Percentiles rank a stretch among this genome's conserved stretches.
These are phyloP conservation scores for Lithophane leautieri DNA, from an alignment of 2,888 invertebrate genomes.

Conservation along the genomic window DNA sequence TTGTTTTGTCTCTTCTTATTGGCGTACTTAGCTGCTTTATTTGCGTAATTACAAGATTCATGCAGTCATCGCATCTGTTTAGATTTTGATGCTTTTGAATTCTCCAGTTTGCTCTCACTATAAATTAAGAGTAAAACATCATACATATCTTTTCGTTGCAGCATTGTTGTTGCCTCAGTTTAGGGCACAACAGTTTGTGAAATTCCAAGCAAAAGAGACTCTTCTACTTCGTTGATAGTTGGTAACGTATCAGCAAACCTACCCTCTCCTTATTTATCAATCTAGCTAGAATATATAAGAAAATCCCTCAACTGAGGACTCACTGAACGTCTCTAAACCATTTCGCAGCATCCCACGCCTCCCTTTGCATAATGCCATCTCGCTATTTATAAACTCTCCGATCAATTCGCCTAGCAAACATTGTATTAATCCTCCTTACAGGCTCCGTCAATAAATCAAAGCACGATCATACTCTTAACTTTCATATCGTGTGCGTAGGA, in stretches of 20 bases:
- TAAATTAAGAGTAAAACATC: not conserved
- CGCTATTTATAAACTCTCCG: conserved; percentile 25
- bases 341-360: conserved; percentile 18
- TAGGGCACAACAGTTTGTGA: not conserved
- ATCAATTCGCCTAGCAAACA: conserved; percentile 47
- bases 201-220: not conserved
- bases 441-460: conserved; percentile 47
- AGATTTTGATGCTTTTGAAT: not conserved
- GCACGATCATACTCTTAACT: conserved; percentile 47
- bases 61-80: not conserved
- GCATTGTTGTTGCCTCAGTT: not conserved
- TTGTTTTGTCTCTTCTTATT: conserved; percentile 23
- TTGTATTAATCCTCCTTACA: conserved; percentile 43
- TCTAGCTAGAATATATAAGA: not conserved
- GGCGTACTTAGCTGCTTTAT: not conserved
- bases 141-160: too few relatives aligned
- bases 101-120: not conserved
- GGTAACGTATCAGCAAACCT: not conserved
- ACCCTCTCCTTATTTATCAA: not conserved
- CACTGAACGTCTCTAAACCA: not conserved
- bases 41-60: not conserved
- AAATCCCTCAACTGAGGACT: not conserved
- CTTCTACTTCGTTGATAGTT: not conserved
- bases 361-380: conserved; percentile 7
- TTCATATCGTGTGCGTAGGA: conserved; percentile 71